Evolutionary conservation across 2,113 vertebrate species (phyloP), one percentile per base, ranked within the genome.

Genomic region (Notarius lentiginosus): DNA sequence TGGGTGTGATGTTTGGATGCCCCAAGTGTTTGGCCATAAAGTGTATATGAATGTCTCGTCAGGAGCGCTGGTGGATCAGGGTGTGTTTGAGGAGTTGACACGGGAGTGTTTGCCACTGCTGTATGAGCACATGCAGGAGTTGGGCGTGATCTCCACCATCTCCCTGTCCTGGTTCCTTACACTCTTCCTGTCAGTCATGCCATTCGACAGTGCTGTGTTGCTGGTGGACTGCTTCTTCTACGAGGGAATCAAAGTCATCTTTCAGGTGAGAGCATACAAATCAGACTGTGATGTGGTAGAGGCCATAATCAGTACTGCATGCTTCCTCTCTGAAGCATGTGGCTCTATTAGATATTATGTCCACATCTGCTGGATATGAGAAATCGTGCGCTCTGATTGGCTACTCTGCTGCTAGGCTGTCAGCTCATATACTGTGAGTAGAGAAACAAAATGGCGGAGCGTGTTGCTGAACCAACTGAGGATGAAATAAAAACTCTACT

Each of bases 131-230:
- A 99, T 99, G 98, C 97, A 98, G 91, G 97, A 96, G 0, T 92
- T 99, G 34, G 98, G 98, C 0, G 98, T 99, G 47, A 97, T 99
- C 92, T 97, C 98, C 86, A 99, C 97, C 91, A 99, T 99, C 93
- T 98, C 97, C 0, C 96, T 99, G 2, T 99, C 98, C 77, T 99
- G 98, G 98, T 99, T 99, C 92, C 96, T 99, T 89, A 99, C 98
- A 0, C 96, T 99, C 34, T 99, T 99, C 89, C 96, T 99, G 89
- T 98, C 97, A 0, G 98, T 98, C 87, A 98, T 99, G 97, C 98
- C 98, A 49, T 99, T 99, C 4, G 96, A 98, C 92, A 99, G 97
- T 0, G 97, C 98, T 0, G 98, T 98, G 85, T 94, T 99, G n/a
- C 93, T 99, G 70, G 97, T 99, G 0, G 98, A 99, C 94, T 99